Evolutionary conservation across 2,113 vertebrate species (phyloP).

Genomic region (Dissostichus mawsoni): DNA sequence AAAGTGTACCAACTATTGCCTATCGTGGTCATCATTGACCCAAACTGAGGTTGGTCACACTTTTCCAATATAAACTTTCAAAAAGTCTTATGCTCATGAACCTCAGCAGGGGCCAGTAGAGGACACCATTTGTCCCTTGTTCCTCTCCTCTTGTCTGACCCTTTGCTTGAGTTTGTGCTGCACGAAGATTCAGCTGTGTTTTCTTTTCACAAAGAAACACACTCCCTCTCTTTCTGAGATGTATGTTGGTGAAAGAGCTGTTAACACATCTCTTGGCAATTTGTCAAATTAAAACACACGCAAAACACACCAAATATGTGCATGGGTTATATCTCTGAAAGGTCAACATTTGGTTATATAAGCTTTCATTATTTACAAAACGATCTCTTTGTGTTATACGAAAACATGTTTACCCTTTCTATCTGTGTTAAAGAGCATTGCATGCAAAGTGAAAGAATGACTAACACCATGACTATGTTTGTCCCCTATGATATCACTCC

Average conservation of each 20-base stretch:
- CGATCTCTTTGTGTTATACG: not conserved
- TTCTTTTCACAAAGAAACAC: constrained; percentile 52
- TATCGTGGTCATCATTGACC: not conserved
- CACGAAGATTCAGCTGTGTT: constrained; percentile 74
- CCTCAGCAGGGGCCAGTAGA: constrained; percentile 75
- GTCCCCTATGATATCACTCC: constrained; percentile 26
- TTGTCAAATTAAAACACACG: too few species aligned
- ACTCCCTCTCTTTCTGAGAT: not conserved
- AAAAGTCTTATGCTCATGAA: constrained; percentile 17
- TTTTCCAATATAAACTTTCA: not conserved
- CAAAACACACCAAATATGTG: not conserved
- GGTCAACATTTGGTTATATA: not conserved
- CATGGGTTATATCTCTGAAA: not conserved
- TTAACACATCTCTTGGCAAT: not conserved
- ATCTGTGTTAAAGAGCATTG: constrained; percentile 54
- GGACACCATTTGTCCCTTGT: constrained; percentile 72
- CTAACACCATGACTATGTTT: constrained; percentile 47
- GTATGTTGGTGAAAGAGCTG: not conserved
- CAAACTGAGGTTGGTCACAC: constrained; percentile 1
- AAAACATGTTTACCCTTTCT: constrained; percentile 68
- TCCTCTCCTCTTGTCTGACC: constrained; percentile 48
- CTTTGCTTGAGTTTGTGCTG: constrained; percentile 41
- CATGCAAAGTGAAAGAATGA: constrained; percentile 51
- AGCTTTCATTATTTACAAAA: not conserved
- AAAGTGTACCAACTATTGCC: not conserved